These are phyloP conservation scores for Chaitophorus viminalis DNA, from an alignment of 2,888 invertebrate genomes.

Conservation along the genomic window DNA sequence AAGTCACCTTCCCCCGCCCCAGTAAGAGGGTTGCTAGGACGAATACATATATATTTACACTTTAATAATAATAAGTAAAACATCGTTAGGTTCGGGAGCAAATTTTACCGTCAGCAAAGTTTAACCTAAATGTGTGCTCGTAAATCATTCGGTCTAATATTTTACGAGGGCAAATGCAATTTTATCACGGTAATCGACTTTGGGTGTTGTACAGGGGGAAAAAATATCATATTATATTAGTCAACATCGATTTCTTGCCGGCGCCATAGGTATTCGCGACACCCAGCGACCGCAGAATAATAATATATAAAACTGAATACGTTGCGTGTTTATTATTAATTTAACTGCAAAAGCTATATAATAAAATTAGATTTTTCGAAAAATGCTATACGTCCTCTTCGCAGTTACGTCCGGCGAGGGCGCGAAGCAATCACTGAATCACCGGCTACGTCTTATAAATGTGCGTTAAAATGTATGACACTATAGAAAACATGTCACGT, in stretches of 20 bases:
- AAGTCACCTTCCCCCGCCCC: neutral
- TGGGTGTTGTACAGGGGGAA: neutral
- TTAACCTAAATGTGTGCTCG: conserved; percentile 2
- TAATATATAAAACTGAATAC: conserved; percentile 22
- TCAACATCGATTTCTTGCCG: conserved; percentile 27
- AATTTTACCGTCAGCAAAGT: neutral
- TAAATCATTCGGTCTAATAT: conserved; percentile 33
- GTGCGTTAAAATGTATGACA: neutral
- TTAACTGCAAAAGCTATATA: neutral
- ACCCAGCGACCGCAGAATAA: neutral
- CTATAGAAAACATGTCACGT: neutral
- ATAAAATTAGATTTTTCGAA: neutral
- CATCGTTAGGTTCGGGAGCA: neutral
- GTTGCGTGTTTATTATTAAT: conserved; percentile 19
- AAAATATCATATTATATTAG: conserved; percentile 4
- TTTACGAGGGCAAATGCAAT: conserved; percentile 21
- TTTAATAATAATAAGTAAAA: neutral
- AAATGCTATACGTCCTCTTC: neutral
- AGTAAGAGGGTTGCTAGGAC: neutral
- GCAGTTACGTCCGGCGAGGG: neutral
- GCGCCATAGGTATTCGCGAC: neutral
- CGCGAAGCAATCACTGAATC: neutral
- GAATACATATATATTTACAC: too few relatives aligned
- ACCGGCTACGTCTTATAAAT: neutral
- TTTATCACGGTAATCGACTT: conserved; percentile 5